Conservation (phyloP, 2,888 invertebrate species). For the Clusia tigrina region DNA sequence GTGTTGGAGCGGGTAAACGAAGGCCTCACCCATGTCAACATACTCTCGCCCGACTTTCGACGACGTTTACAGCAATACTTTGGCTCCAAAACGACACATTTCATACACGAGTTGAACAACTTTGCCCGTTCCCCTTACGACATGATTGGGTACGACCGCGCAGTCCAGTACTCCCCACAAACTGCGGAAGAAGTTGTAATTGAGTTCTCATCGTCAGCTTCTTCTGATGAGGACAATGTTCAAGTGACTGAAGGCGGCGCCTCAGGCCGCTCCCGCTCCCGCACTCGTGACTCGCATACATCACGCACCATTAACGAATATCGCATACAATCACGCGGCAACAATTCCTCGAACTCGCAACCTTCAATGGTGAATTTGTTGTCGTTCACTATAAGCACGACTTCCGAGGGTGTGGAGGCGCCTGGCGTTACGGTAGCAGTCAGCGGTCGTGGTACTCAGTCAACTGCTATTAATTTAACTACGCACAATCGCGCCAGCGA, state of each 20-base stretch:
- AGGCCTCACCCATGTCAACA: conserved; percentile 73
- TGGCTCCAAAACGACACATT: conserved; percentile 79
- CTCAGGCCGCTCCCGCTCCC: conserved; percentile 24
- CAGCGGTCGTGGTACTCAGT: conserved; percentile 43
- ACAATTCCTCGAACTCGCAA: conserved; percentile 37
- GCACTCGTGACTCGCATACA: neutral
- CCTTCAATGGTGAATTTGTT: conserved; percentile 23
- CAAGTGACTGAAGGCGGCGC: conserved; percentile 30
- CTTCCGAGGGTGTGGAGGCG: conserved; percentile 49
- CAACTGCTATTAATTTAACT: conserved; percentile 59
- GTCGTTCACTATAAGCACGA: conserved; percentile 52
- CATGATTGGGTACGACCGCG: conserved; percentile 81
- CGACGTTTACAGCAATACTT: conserved; percentile 75
- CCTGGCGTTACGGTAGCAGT: conserved; percentile 46
- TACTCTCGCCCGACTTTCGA: conserved; percentile 70
- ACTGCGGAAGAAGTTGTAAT: conserved; percentile 56
- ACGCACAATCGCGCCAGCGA: conserved; percentile 57
- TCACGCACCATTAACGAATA: conserved; percentile 32
- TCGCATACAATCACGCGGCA: conserved; percentile 25
- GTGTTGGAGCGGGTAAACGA: conserved; percentile 76
- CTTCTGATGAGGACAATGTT: conserved; percentile 43
- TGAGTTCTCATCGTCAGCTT: conserved; percentile 52
- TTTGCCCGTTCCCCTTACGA: conserved; percentile 89
- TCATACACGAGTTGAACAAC: conserved; percentile 86
- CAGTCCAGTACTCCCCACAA: conserved; percentile 71